Evolutionary conservation across 2,888 invertebrate genomes (phyloP), one percentile per base, ranked within the genome.

Genomic region (Pasiphila rectangulata): DNA sequence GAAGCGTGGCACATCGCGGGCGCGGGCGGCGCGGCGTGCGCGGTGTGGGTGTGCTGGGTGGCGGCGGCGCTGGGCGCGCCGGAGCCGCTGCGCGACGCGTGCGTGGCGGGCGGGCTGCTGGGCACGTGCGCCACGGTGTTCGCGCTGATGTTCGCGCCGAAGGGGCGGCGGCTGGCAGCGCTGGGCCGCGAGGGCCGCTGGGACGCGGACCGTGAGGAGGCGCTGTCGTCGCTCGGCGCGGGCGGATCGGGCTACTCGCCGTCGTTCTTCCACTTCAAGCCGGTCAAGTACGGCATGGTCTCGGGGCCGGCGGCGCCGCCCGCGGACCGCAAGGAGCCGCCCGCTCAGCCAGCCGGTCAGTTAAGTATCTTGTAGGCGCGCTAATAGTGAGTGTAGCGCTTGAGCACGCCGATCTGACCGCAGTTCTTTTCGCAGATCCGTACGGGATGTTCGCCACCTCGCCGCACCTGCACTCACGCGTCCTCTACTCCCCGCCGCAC

Each of bases 101-200:
- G 96, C 82, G 91, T 97, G 42, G 97, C 97, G 13, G 96, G 96
- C 65, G 98, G 98, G 0, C 90, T 98, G 59, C 92, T 97, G 34
- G 92, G 94, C 43, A 96, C 95, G 9, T 94, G 96, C 55, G 92
- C 94, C 6, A 92, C 96, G 32, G 94, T 97, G 40, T 96, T 98
- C 82, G 91, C 96, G 63, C 93, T 97, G 46, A 97, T 98, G 97
- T 98, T 98, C 81, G 94, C 97, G 85, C 94, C 97, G 20, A 97
- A 95, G 86, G 97, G 97, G 19, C 90, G 97, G 25, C 96, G 98
- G 68, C 85, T 98, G 66, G 97, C 97, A 0, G 97, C 97, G 35
- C 93, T 97, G 90, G 97, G 97, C 34, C 94, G 96, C 66, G 96
- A 97, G 70, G 96, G 95, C 7, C 92, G 94, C 56, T 94, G 94